Conservation (phyloP, 2,113 vertebrate genomes). For the Myanophis thanlyinensis region DNA sequence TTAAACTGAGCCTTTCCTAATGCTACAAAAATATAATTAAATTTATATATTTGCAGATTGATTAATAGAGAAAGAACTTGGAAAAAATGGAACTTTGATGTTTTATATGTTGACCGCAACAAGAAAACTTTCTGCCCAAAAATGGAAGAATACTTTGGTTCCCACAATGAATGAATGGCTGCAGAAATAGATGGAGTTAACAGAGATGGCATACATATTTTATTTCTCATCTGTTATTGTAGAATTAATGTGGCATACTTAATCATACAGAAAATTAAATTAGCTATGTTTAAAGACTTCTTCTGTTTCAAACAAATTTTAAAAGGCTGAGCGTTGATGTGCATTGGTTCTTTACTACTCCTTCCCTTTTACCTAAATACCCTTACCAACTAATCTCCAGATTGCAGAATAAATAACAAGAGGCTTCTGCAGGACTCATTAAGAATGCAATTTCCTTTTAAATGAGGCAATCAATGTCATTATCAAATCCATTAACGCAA, state of each 20-base stretch:
- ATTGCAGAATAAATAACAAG: slow-evolving; percentile 51
- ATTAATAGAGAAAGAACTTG: neutral
- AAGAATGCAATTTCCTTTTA: slow-evolving; percentile 33
- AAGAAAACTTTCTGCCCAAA: neutral
- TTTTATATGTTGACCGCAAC: neutral
- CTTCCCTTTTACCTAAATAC: slow-evolving; percentile 31
- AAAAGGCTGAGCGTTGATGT: neutral
- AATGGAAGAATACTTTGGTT: neutral
- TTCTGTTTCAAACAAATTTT: slow-evolving; percentile 27
- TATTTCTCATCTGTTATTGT: neutral
- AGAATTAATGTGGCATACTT: neutral
- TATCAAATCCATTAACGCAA: slow-evolving; percentile 49
- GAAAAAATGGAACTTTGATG: neutral
- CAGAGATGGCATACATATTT: neutral
- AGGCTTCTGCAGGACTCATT: slow-evolving; percentile 48
- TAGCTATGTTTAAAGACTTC: slow-evolving; percentile 16
- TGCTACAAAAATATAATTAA: neutral
- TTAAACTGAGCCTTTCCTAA: neutral
- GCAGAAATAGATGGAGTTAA: neutral
- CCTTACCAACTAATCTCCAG: slow-evolving; percentile 45
- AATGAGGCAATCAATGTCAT: slow-evolving; percentile 55
- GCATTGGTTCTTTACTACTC: slow-evolving; percentile 31
- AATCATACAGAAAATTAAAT: neutral
- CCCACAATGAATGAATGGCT: neutral
- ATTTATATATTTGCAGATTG: neutral